phyloP scores from a whole-genome alignment of 2,888 invertebrate genomes.

The Cataglyphis livida region DNA sequence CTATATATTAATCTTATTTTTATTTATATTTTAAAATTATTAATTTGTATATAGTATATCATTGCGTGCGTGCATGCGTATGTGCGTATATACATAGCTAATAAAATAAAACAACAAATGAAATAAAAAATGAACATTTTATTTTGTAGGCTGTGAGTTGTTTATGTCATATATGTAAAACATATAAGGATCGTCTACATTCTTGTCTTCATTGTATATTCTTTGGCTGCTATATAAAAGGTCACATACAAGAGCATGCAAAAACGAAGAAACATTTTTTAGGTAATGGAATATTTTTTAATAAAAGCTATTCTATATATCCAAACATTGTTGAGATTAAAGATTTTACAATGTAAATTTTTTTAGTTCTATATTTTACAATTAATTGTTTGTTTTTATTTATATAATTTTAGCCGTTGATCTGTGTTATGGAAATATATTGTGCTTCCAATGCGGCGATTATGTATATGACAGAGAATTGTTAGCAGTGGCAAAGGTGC shows the following conservation, averaged over 20 bases:
- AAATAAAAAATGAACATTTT: slow-evolving; percentile 14
- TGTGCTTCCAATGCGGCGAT: slow-evolving; percentile 96
- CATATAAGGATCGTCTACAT: slow-evolving; percentile 92
- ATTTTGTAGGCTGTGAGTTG: slow-evolving; percentile 90
- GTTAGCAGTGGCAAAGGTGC: slow-evolving; percentile 82
- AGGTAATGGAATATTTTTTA: slow-evolving; percentile 83
- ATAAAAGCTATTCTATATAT: neutral
- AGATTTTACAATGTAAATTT: neutral
- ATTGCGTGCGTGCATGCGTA: too few relatives aligned
- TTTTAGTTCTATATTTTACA: slow-evolving; percentile 10
- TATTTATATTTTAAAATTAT: too few relatives aligned
- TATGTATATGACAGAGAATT: slow-evolving; percentile 94
- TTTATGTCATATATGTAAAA: slow-evolving; percentile 93
- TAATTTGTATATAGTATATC: too few relatives aligned
- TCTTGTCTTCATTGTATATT: slow-evolving; percentile 96
- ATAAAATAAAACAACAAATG: neutral
- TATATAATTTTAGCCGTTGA: slow-evolving; percentile 89
- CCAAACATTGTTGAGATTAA: neutral
- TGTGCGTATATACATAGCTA: neutral
- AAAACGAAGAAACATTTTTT: slow-evolving; percentile 93
- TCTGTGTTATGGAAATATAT: slow-evolving; percentile 94
- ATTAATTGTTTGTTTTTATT: slow-evolving; percentile 36
- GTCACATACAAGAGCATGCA: slow-evolving; percentile 95
- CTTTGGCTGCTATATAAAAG: slow-evolving; percentile 94
- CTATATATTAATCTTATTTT: too few relatives aligned